Evolutionary conservation across 1,140 invertebrate species (phyloP), one percentile per base, ranked within the genome.

Genomic region (Bombus breviceps): DNA sequence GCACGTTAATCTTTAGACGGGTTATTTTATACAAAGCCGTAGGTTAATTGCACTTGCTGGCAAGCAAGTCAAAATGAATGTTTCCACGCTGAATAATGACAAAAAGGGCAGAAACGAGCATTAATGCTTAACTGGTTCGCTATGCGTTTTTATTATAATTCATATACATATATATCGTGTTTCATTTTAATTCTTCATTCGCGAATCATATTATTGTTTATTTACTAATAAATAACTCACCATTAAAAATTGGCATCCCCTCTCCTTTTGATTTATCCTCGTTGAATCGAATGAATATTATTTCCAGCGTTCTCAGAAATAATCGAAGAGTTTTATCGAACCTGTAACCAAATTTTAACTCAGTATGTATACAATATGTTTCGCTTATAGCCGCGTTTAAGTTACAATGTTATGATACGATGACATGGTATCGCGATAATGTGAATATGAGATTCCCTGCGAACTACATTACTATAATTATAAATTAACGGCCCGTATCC

Each of bases 301-400:
- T 18, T 80, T 62, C 32, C 28, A 28, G 68, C 28, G 28, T 59
- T 53, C 8, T 64, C 53, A 62, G 53, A 84, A 81, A 53, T 81
- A 64, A n/a, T 34, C n/a, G 1, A 43, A n/a, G 3, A 32, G 47
- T 32, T 57, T 41, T 15, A 43, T 71, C 28, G 34, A 18, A 41
- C 8, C 22, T 2, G 2, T 12, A 71, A 47, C 25, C 32, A 59
- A 79, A 43, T 79, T 47, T 28, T 9, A 57, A 2, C 22, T 1
- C 0, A 12, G 10, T 10, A 18, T 15, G 4, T 57, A 25, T 57
- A 25, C 25, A 71, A 59, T 32, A 34, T 9, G 18, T 34, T 74
- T 15, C 13, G 62, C 43, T 28, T 6, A 8, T 43, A 18, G 62
- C n/a, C 13, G 3, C 13, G n/a, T 53, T 80, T 25, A 22, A 64